phyloP scores from a whole-genome alignment of 2,888 invertebrate genomes.

The Ernsta delagoae region DNA sequence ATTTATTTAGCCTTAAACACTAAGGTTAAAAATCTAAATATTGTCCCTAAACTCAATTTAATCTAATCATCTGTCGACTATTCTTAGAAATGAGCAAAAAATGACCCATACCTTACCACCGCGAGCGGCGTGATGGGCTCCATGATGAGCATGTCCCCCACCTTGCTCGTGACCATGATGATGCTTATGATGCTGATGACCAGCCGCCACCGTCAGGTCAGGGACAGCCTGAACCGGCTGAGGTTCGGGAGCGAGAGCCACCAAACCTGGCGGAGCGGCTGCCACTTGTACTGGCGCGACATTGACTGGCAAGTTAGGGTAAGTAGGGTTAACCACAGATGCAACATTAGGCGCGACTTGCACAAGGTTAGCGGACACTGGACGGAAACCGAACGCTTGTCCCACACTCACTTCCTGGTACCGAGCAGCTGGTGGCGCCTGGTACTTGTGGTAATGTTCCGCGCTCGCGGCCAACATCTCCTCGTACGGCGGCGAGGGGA shows the following conservation, averaged over 20 bases:
- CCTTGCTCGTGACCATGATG: conserved; percentile 71
- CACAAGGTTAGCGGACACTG: conserved; percentile 26
- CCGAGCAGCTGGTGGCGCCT: conserved; percentile 52
- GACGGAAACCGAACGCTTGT: conserved; percentile 47
- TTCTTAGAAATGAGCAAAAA: too few relatives aligned
- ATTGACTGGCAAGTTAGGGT: conserved; percentile 44
- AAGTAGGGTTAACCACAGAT: conserved; percentile 33
- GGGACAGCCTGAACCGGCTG: conserved; percentile 21
- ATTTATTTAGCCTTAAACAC: neutral
- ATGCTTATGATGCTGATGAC: conserved; percentile 55
- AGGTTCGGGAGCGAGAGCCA: conserved; percentile 33
- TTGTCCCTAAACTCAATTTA: too few relatives aligned
- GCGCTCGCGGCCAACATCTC: conserved; percentile 78
- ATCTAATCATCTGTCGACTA: too few relatives aligned
- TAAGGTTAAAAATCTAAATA: neutral
- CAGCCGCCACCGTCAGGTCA: conserved; percentile 46
- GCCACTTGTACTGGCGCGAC: conserved; percentile 31
- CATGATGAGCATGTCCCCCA: conserved; percentile 83
- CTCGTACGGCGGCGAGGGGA: conserved; percentile 66
- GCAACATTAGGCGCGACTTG: conserved; percentile 24
- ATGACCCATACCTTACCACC: conserved; percentile 80
- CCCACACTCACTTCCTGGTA: conserved; percentile 52
- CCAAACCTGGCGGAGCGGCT: conserved; percentile 31
- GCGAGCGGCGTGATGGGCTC: conserved; percentile 78
- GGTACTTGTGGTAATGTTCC: conserved; percentile 74